Conservation (phyloP, 2,888 invertebrate species). For the Macrophya alboannulata region DNA sequence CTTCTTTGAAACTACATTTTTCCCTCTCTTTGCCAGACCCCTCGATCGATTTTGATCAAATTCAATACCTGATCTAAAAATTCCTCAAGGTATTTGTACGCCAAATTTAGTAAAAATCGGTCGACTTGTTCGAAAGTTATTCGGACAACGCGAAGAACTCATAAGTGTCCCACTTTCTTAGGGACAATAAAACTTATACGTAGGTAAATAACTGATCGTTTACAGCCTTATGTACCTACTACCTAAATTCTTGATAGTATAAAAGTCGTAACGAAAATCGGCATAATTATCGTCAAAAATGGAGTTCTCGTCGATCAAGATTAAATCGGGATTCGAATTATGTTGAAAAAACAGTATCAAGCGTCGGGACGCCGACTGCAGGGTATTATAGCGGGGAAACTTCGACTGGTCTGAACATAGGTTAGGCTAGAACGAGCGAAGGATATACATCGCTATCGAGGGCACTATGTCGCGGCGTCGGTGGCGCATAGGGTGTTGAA, state of each 20-base stretch:
- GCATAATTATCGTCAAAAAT: background rate
- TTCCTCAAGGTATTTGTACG: background rate
- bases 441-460: conserved; percentile 75
- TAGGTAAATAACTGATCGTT: background rate
- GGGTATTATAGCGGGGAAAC: conserved; percentile 47
- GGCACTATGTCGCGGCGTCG: conserved; percentile 76
- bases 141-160: background rate
- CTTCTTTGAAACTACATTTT: background rate
- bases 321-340: background rate
- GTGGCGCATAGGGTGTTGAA: conserved; percentile 64
- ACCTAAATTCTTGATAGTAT: background rate
- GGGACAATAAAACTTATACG: background rate
- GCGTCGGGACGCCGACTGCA: background rate
- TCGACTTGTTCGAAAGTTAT: background rate
- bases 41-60: background rate
- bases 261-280: background rate
- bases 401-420: conserved; percentile 69
- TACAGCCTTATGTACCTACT: background rate
- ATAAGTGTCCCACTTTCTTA: background rate
- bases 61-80: background rate
- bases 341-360: background rate
- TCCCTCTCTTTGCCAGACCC: background rate
- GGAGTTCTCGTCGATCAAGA: background rate
- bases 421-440: conserved; percentile 71
- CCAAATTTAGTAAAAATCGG: background rate